Evolutionary conservation across 2,797 vertebrate genomes (phyloP), one percentile per base, ranked within the genome.

Genomic region (Amazona finschi): DNA sequence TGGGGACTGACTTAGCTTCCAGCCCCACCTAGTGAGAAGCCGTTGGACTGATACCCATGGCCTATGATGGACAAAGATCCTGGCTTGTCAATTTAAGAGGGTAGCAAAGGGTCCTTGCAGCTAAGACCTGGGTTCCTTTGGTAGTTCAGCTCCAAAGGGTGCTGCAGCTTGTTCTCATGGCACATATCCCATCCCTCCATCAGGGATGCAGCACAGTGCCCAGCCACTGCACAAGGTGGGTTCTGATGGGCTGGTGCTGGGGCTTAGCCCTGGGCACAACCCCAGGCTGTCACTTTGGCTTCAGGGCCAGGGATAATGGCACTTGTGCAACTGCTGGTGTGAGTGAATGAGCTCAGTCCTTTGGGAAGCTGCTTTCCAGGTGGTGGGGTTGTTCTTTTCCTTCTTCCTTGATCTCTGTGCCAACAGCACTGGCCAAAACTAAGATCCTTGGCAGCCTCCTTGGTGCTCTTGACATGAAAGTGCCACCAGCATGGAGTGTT

Each of bases 391-490:
- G n/a, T 58, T 36, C n/a, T 58, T 36, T 58, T 93, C 4, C 41
- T 67, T 94, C 24, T 82, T 73, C 24, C 78, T 90, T 95, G 81
- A 67, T 93, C 83, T 93, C 12, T 53, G 81, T 87, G 78, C 93
- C 91, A 95, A 11, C 78, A 88, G 86, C 93, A 76, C 72, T 60
- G 81, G 89, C 66, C 49, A 93, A 94, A 95, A 52, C 58, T 12
- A 30, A 94, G 91, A 49, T 60, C 65, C 64, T 94, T 95, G 91
- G 91, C 92, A 90, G 55, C 73, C 33, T 39, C 62, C 50, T 44
- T 79, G 53, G 58, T 89, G 84, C 90, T 77, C 62, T 82, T 57
- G 71, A 88, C 73, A 95, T 94, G 65, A 79, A 93, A 88, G 69
- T 81, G 76, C 94, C 87, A 74, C 84, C 31, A 55, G 65, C 21